A percentile compares a stretch with the other conserved stretches of the same genome.
phyloP scores from a whole-genome alignment of 1,140 invertebrate genomes.

The Aphelenchoides avenae region DNA sequence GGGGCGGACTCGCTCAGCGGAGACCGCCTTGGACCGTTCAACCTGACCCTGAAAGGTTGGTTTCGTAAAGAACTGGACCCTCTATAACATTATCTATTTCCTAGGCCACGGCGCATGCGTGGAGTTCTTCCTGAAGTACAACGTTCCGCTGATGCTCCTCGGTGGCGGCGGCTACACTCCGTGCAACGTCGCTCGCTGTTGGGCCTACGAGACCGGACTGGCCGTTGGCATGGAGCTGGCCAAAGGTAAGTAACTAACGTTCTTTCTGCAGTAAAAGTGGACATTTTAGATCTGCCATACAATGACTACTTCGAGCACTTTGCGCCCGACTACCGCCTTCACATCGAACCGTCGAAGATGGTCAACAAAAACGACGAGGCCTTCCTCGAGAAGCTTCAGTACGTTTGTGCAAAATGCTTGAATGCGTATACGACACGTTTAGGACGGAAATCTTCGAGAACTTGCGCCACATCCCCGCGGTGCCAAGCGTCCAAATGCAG shows the following conservation, averaged over 20 bases:
- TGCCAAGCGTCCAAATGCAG: constrained; percentile 93
- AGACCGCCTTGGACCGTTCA: constrained; percentile 94
- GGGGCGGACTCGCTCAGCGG: no score
- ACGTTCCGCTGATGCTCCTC: constrained; percentile 84
- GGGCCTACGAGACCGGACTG: constrained; percentile 96
- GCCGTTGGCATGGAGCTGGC: constrained; percentile 89
- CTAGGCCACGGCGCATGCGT: constrained; percentile 86
- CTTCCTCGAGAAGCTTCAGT: constrained; percentile 68
- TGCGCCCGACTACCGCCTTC: constrained; percentile 93
- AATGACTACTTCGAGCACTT: constrained; percentile 99
- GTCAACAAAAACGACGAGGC: constrained; percentile 95
- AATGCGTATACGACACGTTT: constrained; percentile 62
- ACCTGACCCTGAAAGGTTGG: constrained; percentile 93
- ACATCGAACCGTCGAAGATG: constrained; percentile 98
- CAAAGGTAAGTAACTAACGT: constrained; percentile 65
- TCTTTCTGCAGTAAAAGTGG: constrained; percentile 5
- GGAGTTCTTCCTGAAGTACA: constrained; percentile 90
- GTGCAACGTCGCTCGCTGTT: constrained; percentile 91
- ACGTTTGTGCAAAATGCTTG: no score
- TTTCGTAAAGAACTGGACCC: constrained; percentile 90
- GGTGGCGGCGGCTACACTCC: constrained; percentile 95
- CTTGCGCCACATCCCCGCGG: constrained; percentile 90
- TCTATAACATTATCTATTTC: constrained; percentile 66
- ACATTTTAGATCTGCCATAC: constrained; percentile 74
- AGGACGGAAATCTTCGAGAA: constrained; percentile 75